Percentiles rank a stretch among this genome's conserved stretches.
These are phyloP conservation scores for Lindbergichthys nudifrons DNA, from an alignment of 2,797 vertebrate genomes.

Conservation along the genomic window DNA sequence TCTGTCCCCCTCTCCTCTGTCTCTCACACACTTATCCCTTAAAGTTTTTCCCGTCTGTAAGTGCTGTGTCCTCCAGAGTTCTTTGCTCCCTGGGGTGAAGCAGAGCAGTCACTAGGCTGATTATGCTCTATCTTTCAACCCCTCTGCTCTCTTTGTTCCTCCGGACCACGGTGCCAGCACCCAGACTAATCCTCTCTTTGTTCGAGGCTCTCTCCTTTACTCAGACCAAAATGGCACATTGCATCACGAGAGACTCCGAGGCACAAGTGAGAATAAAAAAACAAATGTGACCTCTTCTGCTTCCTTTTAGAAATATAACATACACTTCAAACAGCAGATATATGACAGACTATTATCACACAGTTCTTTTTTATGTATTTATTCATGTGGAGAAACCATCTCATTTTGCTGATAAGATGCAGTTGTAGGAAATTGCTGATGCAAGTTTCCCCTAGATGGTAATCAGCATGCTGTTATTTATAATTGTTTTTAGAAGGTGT, in stretches of 20 bases:
- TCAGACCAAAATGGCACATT: constrained; percentile 60
- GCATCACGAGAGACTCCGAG: constrained; percentile 52
- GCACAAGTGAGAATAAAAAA: constrained; percentile 35
- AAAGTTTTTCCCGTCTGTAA: constrained; percentile 54
- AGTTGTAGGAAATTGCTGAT: constrained; percentile 53
- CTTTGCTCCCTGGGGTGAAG: constrained; percentile 64
- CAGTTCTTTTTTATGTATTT: constrained; percentile 4
- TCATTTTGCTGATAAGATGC: constrained; percentile 43
- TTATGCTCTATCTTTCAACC: constrained; percentile 74
- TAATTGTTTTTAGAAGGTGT: constrained; percentile 65
- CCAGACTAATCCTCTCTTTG: constrained; percentile 76
- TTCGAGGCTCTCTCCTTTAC: constrained; percentile 68
- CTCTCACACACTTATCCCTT: constrained; percentile 43
- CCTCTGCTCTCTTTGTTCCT: constrained; percentile 74
- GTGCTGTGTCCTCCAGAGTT: constrained; percentile 68
- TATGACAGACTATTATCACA: neutral
- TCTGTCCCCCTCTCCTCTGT: constrained; percentile 23
- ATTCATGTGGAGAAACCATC: constrained; percentile 29
- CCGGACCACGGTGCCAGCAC: constrained; percentile 67
- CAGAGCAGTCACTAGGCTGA: constrained; percentile 73
- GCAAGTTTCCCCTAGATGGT: constrained; percentile 52
- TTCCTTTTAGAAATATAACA: constrained; percentile 21
- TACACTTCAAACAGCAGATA: neutral
- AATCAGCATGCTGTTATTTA: constrained; percentile 59
- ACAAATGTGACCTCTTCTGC: constrained; percentile 32